A percentile compares a stretch with the other conserved stretches of the same genome.
These are phyloP conservation scores for Sipha maydis DNA, from an alignment of 2,888 invertebrate species.

Conservation along the genomic window DNA sequence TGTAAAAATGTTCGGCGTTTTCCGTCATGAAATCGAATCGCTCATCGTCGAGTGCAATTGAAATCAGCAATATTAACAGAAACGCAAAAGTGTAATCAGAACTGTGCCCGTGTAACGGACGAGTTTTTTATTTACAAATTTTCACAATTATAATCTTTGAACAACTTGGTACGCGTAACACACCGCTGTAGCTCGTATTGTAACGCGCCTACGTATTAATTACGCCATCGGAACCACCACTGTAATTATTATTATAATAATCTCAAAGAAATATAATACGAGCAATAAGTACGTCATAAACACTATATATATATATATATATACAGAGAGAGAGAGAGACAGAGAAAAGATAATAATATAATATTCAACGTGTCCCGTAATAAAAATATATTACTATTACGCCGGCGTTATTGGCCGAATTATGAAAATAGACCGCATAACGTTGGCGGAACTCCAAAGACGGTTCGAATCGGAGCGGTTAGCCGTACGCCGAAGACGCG, in stretches of 20 bases:
- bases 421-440: neutral
- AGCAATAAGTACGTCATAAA: neutral
- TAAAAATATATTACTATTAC: neutral
- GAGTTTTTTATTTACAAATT: slow-evolving; percentile 18
- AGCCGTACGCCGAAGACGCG: neutral
- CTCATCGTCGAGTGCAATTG: too few relatives aligned
- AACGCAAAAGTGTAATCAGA: neutral
- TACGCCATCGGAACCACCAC: neutral
- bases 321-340: too few relatives aligned
- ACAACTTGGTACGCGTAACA: neutral
- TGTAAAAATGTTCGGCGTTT: neutral
- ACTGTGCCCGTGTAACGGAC: neutral
- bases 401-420: neutral
- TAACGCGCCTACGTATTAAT: neutral
- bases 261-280: neutral
- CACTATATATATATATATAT: too few relatives aligned
- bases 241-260: neutral
- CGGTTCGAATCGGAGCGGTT: neutral
- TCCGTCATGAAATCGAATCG: neutral
- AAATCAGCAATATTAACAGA: too few relatives aligned
- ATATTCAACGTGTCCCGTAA: neutral
- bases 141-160: slow-evolving; percentile 3
- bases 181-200: too few relatives aligned
- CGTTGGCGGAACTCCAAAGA: slow-evolving; percentile 34
- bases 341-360: neutral